A percentile compares a stretch with the other conserved stretches of the same genome.
These are phyloP conservation scores for Typhlichthys subterraneus DNA, from an alignment of 2,797 vertebrate species.

Conservation along the genomic window DNA sequence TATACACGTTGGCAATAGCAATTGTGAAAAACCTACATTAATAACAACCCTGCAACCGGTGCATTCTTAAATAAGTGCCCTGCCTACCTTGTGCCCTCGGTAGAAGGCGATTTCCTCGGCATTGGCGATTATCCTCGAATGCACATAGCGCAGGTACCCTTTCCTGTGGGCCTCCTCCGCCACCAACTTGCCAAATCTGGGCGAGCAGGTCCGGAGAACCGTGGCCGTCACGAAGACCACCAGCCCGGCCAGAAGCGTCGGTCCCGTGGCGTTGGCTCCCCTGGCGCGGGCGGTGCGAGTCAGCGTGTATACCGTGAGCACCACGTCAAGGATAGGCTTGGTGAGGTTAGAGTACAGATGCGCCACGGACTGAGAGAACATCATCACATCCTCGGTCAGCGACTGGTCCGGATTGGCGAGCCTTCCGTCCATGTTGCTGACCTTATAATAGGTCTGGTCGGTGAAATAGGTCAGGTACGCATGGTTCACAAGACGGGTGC, in stretches of 20 bases:
- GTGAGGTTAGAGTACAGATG: conserved; percentile 98
- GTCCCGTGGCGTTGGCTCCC: conserved; percentile 90
- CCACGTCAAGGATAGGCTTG: conserved; percentile 94
- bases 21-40: too few species aligned
- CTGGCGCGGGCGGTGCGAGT: conserved; percentile 89
- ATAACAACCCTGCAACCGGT: not conserved
- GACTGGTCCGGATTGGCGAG: conserved; percentile 97
- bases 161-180: conserved; percentile 95
- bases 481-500: conserved; percentile 90
- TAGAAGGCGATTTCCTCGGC: conserved; percentile 99
- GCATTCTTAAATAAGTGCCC: not conserved
- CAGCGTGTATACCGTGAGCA: conserved; percentile 94
- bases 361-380: conserved; percentile 96
- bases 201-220: conserved; percentile 93
- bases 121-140: conserved; percentile 96
- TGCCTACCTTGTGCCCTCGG: conserved; percentile 91
- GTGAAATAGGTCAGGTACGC: conserved; percentile 94
- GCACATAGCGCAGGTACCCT: conserved; percentile 92
- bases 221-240: conserved; percentile 92
- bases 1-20: too few species aligned
- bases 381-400: conserved; percentile 94
- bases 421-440: conserved; percentile 95
- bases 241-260: conserved; percentile 90
- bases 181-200: conserved; percentile 93
- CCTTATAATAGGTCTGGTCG: conserved; percentile 93